Evolutionary conservation across 2,113 vertebrate species (phyloP), one percentile per base, ranked within the genome.

Genomic region (Lophotis ruficrista): DNA sequence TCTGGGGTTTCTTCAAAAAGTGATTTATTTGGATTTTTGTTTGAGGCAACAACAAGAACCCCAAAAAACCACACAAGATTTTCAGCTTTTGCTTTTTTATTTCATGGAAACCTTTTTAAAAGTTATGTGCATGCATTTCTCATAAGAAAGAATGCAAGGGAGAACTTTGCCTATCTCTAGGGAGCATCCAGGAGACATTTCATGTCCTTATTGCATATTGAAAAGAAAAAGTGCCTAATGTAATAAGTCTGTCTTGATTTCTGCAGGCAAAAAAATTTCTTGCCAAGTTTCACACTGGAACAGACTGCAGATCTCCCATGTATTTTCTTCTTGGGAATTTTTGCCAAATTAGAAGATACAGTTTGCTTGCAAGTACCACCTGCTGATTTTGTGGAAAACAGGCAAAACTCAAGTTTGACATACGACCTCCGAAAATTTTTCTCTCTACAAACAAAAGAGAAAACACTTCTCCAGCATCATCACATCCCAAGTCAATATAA

Each of bases 241-340:
- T 66, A 94, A 62, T 86, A 90, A 90, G 56, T 38, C 88, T 86
- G 35, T 48, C 62, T n/a, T 50, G 47, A 78, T 50, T 87, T 90
- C 90, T 83, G 58, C 83, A 90, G 83, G 80, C 37, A 92, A 83
- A 85, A 48, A 0, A 2, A 43, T 82, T 93, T 70, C 88, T 71
- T 93, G 93, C 88, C 93, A 90, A 90, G 90, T 92, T 96, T 93
- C 69, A 87, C 89, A 75, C 89, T 93, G 73, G 48, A 96, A 76
- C 47, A 61, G 75, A 84, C 69, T 76, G 53, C 83, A 92, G 50
- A 41, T 92, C 77, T 76, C 48, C 68, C 41, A 25, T 72, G 33
- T 78, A 91, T 95, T 89, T 83, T 58, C 14, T 95, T 72, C 57
- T 54, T 25, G 35, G 58, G 69, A 94, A 41, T 82, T 79, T 89